phyloP scores from a whole-genome alignment of 2,888 invertebrate species.

The Timema cristinae region DNA sequence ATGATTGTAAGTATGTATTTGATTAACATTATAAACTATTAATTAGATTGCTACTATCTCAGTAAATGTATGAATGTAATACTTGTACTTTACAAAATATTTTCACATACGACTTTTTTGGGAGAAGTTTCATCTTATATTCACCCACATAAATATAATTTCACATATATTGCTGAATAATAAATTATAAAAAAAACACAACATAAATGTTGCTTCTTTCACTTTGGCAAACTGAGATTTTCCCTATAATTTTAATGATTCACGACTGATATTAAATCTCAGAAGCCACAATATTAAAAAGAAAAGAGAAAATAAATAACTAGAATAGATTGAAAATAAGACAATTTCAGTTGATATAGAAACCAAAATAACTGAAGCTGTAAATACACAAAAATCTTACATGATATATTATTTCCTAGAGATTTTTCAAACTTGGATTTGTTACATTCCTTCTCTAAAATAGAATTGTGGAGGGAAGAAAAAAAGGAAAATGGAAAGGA shows the following conservation, averaged over 20 bases:
- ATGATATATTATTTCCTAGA: constrained; percentile 12
- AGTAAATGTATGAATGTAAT: not conserved
- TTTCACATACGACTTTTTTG: too few species aligned
- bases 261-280: too few species aligned
- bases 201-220: not conserved
- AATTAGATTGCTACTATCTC: not conserved
- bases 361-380: constrained; percentile 6
- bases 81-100: not conserved
- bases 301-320: not conserved
- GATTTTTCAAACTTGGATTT: constrained; percentile 12
- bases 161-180: not conserved
- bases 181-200: not conserved
- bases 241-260: too few species aligned
- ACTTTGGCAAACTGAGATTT: too few species aligned
- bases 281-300: not conserved
- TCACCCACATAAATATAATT: not conserved
- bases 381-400: constrained; percentile 8
- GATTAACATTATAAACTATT: too few species aligned
- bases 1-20: too few species aligned
- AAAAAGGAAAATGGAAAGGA: not conserved
- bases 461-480: not conserved
- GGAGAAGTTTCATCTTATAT: not conserved
- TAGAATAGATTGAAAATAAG: constrained; percentile 6
- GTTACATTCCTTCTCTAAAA: constrained; percentile 10
- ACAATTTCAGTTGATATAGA: constrained; percentile 14